phyloP scores from a whole-genome alignment of 2,113 vertebrate genomes.

The Cacatua alba region DNA sequence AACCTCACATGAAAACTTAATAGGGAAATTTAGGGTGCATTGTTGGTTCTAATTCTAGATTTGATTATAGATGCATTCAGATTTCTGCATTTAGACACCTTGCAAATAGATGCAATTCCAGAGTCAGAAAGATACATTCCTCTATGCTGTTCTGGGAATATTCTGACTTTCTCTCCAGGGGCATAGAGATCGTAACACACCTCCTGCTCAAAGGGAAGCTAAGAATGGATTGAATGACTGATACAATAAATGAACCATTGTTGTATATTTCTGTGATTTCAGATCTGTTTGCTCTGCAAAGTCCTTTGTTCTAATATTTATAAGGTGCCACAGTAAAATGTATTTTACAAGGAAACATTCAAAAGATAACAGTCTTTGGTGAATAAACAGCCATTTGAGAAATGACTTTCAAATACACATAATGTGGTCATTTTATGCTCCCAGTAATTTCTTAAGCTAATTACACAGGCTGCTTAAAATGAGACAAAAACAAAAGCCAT shows the following conservation, averaged over 20 bases:
- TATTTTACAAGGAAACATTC: conserved; percentile 5
- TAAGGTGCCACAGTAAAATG: conserved; percentile 16
- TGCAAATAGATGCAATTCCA: neutral
- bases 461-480: neutral
- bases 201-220: neutral
- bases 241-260: neutral
- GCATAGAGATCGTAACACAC: neutral
- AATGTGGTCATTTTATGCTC: neutral
- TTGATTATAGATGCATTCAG: neutral
- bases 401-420: neutral
- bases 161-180: neutral
- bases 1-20: neutral
- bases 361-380: neutral
- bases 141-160: neutral
- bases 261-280: conserved; percentile 27
- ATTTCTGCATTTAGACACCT: neutral
- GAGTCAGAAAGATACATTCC: neutral
- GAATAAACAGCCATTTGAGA: neutral
- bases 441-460: neutral
- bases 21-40: neutral
- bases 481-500: neutral
- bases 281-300: conserved; percentile 44
- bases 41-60: neutral
- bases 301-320: conserved; percentile 55
- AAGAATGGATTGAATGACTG: conserved; percentile 32